Conservation (phyloP, 2,113 vertebrate genomes). For the Pelmatolapia mariae region DNA sequence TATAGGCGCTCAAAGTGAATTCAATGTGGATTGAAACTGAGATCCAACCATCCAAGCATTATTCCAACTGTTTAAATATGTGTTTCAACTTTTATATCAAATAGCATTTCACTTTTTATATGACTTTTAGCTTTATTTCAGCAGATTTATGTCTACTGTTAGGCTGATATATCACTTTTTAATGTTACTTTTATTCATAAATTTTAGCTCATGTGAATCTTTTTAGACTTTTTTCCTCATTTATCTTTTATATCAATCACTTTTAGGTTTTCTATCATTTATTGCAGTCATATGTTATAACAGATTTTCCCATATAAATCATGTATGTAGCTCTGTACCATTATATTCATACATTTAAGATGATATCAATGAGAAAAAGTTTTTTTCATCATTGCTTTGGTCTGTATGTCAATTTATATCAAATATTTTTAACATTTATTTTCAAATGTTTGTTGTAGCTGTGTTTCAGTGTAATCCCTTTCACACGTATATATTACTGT, state of each 20-base stretch:
- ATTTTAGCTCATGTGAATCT: background rate
- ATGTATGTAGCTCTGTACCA: background rate
- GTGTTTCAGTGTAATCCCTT: background rate
- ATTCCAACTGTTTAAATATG: background rate
- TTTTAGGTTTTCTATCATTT: background rate
- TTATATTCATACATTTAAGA: background rate
- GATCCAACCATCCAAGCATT: background rate
- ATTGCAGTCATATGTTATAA: background rate
- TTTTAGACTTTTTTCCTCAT: background rate
- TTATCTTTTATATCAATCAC: rapidly evolving
- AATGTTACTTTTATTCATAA: background rate
- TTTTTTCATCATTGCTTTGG: rapidly evolving
- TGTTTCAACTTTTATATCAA: background rate
- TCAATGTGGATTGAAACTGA: background rate
- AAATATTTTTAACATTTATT: background rate
- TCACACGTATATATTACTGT: rapidly evolving
- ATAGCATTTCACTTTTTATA: background rate
- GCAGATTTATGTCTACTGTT: background rate
- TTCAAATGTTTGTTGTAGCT: background rate
- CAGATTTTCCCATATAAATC: rapidly evolving
- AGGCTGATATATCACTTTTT: background rate
- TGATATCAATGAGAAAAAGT: background rate
- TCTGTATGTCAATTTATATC: background rate
- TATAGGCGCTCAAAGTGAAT: rapidly evolving
- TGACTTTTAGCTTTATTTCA: background rate